phyloP scores from a whole-genome alignment of 2,113 vertebrate genomes.

The Scomber japonicus region DNA sequence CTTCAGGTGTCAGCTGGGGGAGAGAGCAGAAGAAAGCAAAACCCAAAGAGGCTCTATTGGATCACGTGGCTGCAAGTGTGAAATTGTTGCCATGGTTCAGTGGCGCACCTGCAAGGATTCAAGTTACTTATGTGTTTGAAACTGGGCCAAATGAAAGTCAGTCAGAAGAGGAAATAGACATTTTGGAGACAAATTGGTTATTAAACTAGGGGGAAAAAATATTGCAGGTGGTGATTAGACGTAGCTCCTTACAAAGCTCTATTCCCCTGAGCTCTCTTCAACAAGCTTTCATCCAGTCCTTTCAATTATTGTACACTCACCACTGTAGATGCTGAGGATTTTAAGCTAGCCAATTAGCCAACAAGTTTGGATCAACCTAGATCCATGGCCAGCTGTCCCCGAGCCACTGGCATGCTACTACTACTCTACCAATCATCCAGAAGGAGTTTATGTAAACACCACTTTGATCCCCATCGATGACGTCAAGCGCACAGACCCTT shows the following conservation, averaged over 20 bases:
- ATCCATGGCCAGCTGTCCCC: slow-evolving; percentile 38
- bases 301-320: neutral
- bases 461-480: slow-evolving; percentile 55
- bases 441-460: slow-evolving; percentile 40
- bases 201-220: neutral
- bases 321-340: neutral
- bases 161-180: neutral
- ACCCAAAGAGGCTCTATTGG: slow-evolving; percentile 36
- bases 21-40: slow-evolving; percentile 29
- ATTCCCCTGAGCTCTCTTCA: neutral
- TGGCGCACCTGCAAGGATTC: slow-evolving; percentile 52
- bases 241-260: neutral
- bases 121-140: slow-evolving; percentile 25
- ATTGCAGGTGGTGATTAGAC: neutral
- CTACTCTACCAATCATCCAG: slow-evolving; percentile 36
- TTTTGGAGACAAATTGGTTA: neutral
- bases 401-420: slow-evolving; percentile 25
- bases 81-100: slow-evolving; percentile 59
- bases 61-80: slow-evolving; percentile 38
- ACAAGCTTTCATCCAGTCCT: slow-evolving; percentile 1
- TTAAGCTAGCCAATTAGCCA: neutral
- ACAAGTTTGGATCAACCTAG: slow-evolving; percentile 6
- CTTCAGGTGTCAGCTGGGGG: slow-evolving; percentile 37
- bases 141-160: slow-evolving; percentile 32
- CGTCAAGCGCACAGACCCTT: slow-evolving; percentile 21